Conservation (phyloP, 2,888 invertebrate species). For the Lysandra bellargus region DNA sequence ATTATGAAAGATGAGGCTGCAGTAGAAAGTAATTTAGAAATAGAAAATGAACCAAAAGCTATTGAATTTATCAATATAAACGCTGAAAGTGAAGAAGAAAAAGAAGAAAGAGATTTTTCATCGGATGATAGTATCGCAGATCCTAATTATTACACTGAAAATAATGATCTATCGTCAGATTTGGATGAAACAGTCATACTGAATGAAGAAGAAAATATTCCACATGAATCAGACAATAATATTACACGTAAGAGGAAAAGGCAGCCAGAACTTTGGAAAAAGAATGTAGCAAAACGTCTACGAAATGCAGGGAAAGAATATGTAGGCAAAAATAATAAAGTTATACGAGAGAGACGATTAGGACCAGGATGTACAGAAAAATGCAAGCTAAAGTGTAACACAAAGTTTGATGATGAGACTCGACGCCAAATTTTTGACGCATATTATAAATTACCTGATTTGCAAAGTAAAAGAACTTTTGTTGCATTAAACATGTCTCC, state of each 20-base stretch:
- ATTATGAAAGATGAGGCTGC: constrained; percentile 30
- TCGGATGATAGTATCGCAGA: constrained; percentile 33
- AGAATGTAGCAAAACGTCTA: constrained; percentile 35
- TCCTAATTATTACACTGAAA: constrained; percentile 32
- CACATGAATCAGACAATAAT: no score
- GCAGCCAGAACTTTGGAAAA: constrained; percentile 34
- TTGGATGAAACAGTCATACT: constrained; percentile 32
- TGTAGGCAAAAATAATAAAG: constrained; percentile 35
- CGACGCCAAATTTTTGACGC: constrained; percentile 33
- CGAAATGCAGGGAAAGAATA: constrained; percentile 35
- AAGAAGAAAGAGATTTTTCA: constrained; percentile 36
- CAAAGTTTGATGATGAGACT: no score
- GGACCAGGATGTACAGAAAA: constrained; percentile 36
- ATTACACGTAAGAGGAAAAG: no score
- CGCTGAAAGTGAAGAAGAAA: constrained; percentile 28
- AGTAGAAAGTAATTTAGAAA: constrained; percentile 2
- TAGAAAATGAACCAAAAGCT: background rate
- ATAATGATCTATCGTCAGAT: constrained; percentile 32
- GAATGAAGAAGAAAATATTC: background rate
- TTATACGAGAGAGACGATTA: constrained; percentile 35
- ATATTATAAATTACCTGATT: constrained; percentile 35
- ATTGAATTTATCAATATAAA: background rate
- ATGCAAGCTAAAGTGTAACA: constrained; percentile 30
- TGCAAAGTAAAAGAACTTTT: constrained; percentile 35
- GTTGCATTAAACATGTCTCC: constrained; percentile 34